phyloP scores from a whole-genome alignment of 2,113 vertebrate genomes.

The Ramphastos sulfuratus region DNA sequence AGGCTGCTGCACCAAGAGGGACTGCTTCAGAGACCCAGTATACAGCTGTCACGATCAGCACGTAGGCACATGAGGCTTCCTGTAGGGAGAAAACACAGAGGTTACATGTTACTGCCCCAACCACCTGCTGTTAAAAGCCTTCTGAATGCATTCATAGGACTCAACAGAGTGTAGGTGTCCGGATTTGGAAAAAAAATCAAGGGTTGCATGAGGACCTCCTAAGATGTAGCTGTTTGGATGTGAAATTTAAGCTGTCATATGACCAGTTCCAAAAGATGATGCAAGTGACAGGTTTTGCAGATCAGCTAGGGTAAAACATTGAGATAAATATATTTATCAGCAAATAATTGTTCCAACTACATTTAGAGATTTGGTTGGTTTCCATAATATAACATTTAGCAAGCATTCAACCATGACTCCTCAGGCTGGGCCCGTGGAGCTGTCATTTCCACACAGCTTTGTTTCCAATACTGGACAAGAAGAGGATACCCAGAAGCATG shows the following conservation, averaged over 20 bases:
- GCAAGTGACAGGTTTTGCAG: background rate
- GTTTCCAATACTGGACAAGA: background rate
- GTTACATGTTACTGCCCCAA: background rate
- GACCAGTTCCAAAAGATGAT: background rate
- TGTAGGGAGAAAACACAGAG: slow-evolving; percentile 45
- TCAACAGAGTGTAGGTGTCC: background rate
- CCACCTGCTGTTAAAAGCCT: background rate
- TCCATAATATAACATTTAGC: background rate
- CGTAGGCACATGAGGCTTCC: slow-evolving; percentile 95
- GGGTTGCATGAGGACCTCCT: background rate
- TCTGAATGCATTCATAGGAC: accelerated
- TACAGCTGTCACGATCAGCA: slow-evolving; percentile 91
- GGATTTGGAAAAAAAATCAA: background rate
- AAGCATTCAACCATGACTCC: background rate
- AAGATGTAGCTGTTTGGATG: background rate
- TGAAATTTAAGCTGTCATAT: background rate
- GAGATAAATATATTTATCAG: background rate
- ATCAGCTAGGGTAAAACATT: background rate
- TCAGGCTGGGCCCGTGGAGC: background rate
- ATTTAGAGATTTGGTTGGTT: background rate
- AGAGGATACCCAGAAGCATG: background rate
- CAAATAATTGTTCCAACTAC: background rate
- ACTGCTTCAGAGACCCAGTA: slow-evolving; percentile 97
- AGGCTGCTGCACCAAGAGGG: slow-evolving; percentile 92
- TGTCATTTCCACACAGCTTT: background rate